Evolutionary conservation across 1,140 invertebrate species (phyloP), one percentile per base, ranked within the genome.

Genomic region (Lutraria rhynchaena): DNA sequence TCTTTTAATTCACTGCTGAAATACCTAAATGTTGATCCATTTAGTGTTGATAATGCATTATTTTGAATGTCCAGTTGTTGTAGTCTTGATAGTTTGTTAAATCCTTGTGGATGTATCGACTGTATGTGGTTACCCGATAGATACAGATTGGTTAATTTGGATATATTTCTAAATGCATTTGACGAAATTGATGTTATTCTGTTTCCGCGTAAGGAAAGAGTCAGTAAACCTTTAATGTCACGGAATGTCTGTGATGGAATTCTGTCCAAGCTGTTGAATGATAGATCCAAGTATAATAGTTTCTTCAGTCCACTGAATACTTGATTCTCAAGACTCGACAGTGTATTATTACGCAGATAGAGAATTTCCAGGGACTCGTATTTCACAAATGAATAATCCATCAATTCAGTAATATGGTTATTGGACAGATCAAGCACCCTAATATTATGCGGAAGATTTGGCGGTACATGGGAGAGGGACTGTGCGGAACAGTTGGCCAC

Each of bases 201-300:
- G 69, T 91, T 91, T 24, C 82, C 83, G 19, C 83, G 84, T 19
- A 91, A 44, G 29, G 44, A 85, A 0, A 91, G 83, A 5, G 80
- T 81, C 24, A 87, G 77, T 11, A 86, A 63, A 11, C 81, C 67
- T 3, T 63, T 13, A 0, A 87, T 51, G 37, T 83, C 71, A 11
- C 69, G 22, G 31, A 91, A 86, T 5, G 86, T 65, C 13, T 85
- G 41, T 0, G 83, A 73, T n/a, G 90, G 89, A 22, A 90, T 77
- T 11, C 37, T 22, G 1, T 49, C 60, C 27, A 90, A 44, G 13
- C 83, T 73, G 70, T 91, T 91, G 53, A 87, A 85, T 57, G 89
- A 84, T 13, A 91, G 77, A 80, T 90, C 88, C n/a, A 91, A 76
- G 7, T 77, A 81, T 31, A 86, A 69, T 33, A 91, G 73, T 17